Evolutionary conservation across 2,113 vertebrate genomes (phyloP), one percentile per base, ranked within the genome.

Genomic region (Dasyornis broadbenti): DNA sequence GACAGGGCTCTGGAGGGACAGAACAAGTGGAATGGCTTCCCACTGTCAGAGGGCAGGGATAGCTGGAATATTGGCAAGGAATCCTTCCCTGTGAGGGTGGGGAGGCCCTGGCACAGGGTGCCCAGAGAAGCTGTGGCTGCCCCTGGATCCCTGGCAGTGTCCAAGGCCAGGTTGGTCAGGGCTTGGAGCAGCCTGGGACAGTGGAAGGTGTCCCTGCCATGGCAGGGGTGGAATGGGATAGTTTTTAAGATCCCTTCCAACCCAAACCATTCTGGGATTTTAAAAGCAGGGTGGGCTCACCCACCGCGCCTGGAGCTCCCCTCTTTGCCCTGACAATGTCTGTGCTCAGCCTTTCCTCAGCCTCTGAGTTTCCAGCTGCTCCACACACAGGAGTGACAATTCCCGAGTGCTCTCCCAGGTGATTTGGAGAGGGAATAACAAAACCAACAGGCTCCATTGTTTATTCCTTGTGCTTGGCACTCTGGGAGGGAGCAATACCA

Each of bases 151-250:
- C 44, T 72, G 77, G 44, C 0, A 45, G 15, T 60, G 45, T 5
- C 24, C 78, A 12, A 60, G 20, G 13, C 13, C 23, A 22, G 15
- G 16, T 0, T 82, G 53, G 31, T 37, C 0, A 0, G 42, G 8
- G 31, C 15, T 52, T 65, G 50, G 45, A 82, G 69, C n/a, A 8
- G 0, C 16, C n/a, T 53, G 39, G 23, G 10, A 0, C 0, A 6
- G 45, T 21, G 28, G n/a, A 7, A 45, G 11, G 1, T 37, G 22
- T 37, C 59, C 4, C 27, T 65, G 59, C 21, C 15, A 3, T 57
- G 37, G 27, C 42, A 50, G 12, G 15, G 7, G 5, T 37, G 22
- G 22, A 0, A 39, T 1, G 0, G 4, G 3, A n/a, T 75, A 69
- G 11, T 5, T 28, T 39, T 75, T n/a, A 21, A 20, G 23, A 11